Percentiles rank a stretch among this genome's conserved stretches.
Conservation (phyloP, 2,888 invertebrate species). For the Dendrolimus pini region DNA sequence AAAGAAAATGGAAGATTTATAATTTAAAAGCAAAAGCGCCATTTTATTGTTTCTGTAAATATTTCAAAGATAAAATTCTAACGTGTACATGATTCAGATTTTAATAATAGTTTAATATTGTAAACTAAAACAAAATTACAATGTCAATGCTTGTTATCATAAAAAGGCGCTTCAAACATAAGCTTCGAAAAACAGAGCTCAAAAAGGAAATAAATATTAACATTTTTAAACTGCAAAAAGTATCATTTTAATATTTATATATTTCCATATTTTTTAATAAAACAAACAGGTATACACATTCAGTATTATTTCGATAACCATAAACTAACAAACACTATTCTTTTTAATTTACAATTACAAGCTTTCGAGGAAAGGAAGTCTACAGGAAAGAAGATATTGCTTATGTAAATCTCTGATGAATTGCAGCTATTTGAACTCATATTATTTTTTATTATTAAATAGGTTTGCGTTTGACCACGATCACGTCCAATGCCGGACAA, state of each 20-base stretch:
- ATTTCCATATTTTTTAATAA: conserved; percentile 22
- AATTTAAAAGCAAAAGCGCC: conserved; percentile 7
- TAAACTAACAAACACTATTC: conserved; percentile 51
- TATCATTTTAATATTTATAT: conserved; percentile 25
- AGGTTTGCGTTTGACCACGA: no score
- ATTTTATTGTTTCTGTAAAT: conserved; percentile 5
- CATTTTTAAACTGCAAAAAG: conserved; percentile 41
- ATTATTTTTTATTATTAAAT: no score
- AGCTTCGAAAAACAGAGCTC: conserved; percentile 32
- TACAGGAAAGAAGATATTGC: conserved; percentile 9
- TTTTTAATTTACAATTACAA: conserved; percentile 31
- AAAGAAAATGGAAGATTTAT: conserved; percentile 12
- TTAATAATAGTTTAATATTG: background rate
- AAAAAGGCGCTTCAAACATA: conserved; percentile 17
- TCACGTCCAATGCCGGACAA: no score
- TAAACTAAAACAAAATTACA: background rate
- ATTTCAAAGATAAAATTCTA: background rate
- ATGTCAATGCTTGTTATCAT: background rate
- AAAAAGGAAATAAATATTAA: conserved; percentile 28
- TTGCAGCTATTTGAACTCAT: no score
- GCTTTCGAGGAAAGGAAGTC: conserved; percentile 21
- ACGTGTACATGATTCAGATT: background rate
- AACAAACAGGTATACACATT: conserved; percentile 47
- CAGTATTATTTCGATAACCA: conserved; percentile 46
- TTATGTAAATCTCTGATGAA: no score